Conservation (phyloP, 2,113 vertebrate species). For the Dasyurus viverrinus region DNA sequence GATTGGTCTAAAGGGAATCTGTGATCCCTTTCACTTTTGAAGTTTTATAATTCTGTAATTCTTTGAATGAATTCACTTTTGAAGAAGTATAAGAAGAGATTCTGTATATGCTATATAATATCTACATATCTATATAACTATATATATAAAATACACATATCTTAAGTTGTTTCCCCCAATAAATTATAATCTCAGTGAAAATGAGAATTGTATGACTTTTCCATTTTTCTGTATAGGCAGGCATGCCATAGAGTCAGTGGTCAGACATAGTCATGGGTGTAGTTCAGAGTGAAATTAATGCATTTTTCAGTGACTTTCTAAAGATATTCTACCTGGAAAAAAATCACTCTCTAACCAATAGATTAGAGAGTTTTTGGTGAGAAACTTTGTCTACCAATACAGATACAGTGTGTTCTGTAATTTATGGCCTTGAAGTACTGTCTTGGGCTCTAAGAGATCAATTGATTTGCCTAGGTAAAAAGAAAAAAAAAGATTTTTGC, state of each 20-base stretch:
- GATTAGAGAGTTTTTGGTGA: background rate
- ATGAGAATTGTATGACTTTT: background rate
- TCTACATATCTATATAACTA: background rate
- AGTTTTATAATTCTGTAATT: background rate
- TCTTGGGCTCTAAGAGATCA: background rate
- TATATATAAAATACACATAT: background rate
- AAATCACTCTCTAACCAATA: background rate
- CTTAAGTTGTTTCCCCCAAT: background rate
- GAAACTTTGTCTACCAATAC: background rate
- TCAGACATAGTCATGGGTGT: background rate
- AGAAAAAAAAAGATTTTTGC: background rate
- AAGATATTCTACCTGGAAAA: background rate
- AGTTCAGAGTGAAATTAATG: background rate
- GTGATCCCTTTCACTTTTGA: background rate
- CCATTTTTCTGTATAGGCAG: background rate
- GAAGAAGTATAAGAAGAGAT: background rate
- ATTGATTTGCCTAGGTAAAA: background rate
- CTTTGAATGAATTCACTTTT: background rate
- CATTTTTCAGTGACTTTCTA: background rate
- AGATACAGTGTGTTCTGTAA: background rate
- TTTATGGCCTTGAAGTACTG: background rate
- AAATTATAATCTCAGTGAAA: background rate
- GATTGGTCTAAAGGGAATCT: background rate
- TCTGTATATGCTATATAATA: background rate
- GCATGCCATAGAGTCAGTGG: background rate